These are phyloP conservation scores for Lasioglossum pauxillum DNA, from an alignment of 2,888 invertebrate species.

Conservation along the genomic window DNA sequence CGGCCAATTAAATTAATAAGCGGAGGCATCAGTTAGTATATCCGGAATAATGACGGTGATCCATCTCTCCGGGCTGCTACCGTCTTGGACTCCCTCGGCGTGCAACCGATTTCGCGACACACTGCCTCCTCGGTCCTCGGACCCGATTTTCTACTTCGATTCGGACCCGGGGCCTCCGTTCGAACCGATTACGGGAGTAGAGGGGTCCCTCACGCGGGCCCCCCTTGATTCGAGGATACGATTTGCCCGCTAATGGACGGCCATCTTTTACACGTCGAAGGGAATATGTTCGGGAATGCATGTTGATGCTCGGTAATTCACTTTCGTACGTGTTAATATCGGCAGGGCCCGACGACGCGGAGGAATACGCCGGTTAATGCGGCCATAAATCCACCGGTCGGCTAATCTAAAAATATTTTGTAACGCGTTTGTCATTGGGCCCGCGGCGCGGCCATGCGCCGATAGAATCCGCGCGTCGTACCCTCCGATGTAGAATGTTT, in stretches of 20 bases:
- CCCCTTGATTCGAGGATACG: slow-evolving; percentile 55
- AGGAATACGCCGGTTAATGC: slow-evolving; percentile 63
- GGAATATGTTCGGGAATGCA: slow-evolving; percentile 69
- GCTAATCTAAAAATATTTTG: slow-evolving; percentile 62
- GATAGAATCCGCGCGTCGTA: slow-evolving; percentile 9
- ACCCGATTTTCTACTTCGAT: slow-evolving; percentile 25
- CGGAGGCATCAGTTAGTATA: slow-evolving; percentile 77
- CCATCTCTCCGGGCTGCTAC: slow-evolving; percentile 76
- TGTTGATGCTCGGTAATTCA: slow-evolving; percentile 71
- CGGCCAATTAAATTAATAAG: slow-evolving; percentile 82
- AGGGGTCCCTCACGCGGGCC: slow-evolving; percentile 36
- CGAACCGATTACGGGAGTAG: slow-evolving; percentile 46
- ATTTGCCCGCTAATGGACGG: slow-evolving; percentile 66
- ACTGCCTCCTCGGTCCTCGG: slow-evolving; percentile 42
- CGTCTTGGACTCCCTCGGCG: slow-evolving; percentile 63
- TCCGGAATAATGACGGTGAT: slow-evolving; percentile 79
- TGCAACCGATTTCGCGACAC: slow-evolving; percentile 63
- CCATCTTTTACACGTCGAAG: slow-evolving; percentile 67
- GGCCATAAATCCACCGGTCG: slow-evolving; percentile 57
- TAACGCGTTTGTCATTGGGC: slow-evolving; percentile 54
- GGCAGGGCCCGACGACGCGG: slow-evolving; percentile 61
- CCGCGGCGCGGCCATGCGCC: not conserved
- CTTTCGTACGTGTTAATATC: slow-evolving; percentile 74
- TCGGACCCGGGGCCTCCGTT: not conserved
- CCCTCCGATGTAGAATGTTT: slow-evolving; percentile 41